phyloP scores from a whole-genome alignment of 2,113 vertebrate genomes.

The Dasyurus viverrinus region DNA sequence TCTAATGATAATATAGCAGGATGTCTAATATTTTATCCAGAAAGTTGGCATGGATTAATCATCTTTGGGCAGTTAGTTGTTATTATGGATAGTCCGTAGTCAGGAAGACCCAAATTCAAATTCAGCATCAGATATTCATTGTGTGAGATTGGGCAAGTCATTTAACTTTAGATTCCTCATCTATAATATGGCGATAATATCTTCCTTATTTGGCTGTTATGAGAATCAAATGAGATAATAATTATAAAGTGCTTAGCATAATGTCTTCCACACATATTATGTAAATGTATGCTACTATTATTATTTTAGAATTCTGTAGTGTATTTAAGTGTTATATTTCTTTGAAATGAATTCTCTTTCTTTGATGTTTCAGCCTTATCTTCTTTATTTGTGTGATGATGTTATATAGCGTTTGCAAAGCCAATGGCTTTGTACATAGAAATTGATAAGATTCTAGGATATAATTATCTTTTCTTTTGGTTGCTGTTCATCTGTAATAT shows the following conservation, averaged over 20 bases:
- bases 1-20: neutral
- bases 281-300: too few species aligned
- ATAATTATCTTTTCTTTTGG: slow-evolving; percentile 47
- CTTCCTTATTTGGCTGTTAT: too few species aligned
- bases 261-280: too few species aligned
- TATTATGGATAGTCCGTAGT: too few species aligned
- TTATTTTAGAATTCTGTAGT: slow-evolving; percentile 6
- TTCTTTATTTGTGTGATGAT: neutral
- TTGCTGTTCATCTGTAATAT: slow-evolving; percentile 42
- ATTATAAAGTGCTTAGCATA: too few species aligned
- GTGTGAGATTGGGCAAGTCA: too few species aligned
- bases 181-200: too few species aligned
- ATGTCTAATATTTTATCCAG: neutral
- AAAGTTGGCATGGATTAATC: neutral
- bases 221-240: too few species aligned
- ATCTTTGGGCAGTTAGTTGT: too few species aligned
- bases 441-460: neutral
- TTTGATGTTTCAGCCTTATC: neutral
- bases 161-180: too few species aligned
- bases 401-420: neutral
- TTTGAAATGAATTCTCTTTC: slow-evolving; percentile 19
- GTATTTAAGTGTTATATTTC: slow-evolving; percentile 9
- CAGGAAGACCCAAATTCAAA: too few species aligned
- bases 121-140: too few species aligned
- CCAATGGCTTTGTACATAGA: slow-evolving; percentile 11